Percentiles rank a stretch among this genome's conserved stretches.
phyloP scores from a whole-genome alignment of 2,888 invertebrate genomes.

The Steinernema hermaphroditum region DNA sequence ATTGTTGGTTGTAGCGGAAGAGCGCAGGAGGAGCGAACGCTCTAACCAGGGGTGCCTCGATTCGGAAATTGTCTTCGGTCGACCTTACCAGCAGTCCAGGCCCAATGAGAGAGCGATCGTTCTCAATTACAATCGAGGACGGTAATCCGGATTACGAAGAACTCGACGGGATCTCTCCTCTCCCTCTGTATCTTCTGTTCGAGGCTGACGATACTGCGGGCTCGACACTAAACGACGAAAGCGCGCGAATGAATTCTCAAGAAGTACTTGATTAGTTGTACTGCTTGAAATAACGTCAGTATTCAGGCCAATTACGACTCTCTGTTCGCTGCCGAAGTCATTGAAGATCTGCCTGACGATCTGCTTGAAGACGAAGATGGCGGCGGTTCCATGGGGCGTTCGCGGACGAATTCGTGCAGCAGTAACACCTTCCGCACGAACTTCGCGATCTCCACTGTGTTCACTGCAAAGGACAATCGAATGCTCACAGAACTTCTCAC shows the following conservation, averaged over 20 bases:
- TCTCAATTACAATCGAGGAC: conserved; percentile 51
- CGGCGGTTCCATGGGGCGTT: conserved; percentile 71
- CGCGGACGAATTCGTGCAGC: conserved; percentile 45
- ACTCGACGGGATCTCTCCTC: conserved; percentile 93
- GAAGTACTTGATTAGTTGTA: background rate
- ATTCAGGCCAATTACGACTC: conserved; percentile 75
- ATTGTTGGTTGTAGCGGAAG: too few species aligned
- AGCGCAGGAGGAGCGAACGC: background rate
- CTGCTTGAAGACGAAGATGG: conserved; percentile 74
- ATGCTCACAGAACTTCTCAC: conserved; percentile 86
- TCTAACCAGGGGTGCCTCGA: background rate
- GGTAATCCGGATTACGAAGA: conserved; percentile 77
- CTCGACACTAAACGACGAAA: background rate
- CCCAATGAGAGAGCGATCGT: conserved; percentile 5
- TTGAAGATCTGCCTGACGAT: conserved; percentile 68
- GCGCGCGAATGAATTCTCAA: background rate
- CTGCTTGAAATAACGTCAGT: background rate
- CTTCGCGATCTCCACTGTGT: conserved; percentile 40
- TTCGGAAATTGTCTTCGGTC: conserved; percentile 7
- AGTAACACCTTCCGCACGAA: conserved; percentile 41
- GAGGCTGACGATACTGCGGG: conserved; percentile 77
- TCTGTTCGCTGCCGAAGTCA: conserved; percentile 78
- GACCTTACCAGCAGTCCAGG: background rate
- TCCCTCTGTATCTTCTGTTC: conserved; percentile 92
- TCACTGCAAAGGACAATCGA: conserved; percentile 67